Base-by-base conservation (phyloP, 2,797 vertebrate species). In the Gymnopithys bicolor region DNA sequence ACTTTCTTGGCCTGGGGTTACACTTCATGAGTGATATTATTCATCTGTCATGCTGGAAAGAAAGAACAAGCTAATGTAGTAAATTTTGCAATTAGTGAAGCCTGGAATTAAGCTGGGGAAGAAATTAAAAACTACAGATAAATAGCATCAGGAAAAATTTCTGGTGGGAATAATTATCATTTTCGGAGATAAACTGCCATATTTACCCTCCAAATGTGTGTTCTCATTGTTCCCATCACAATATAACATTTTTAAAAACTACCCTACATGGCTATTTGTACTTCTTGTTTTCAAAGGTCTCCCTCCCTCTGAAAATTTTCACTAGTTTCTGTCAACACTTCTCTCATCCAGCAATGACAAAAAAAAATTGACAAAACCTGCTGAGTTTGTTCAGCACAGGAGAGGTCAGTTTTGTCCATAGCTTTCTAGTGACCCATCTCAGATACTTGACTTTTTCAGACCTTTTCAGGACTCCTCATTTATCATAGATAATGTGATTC, bases 31-130 rank as follows among this genome's bases (percentile, higher is more conserved):
- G 28, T 84, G 32, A 41, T 64, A 76, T 74, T 62, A 68, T 68
- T 94, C n/a, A 82, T 59, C 21, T 84, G 71, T 94, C 84, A 66
- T 25, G 21, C 84, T 94, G 48, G 51, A 91, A 95, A 68, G 73
- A 85, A 89, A 81, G 52, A 88, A 66, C 33, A 93, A 22, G 22
- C 89, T 83, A 60, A 85, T 33, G 19, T 1, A 85, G 52, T 49
- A 56, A 43, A 68, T 41, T 53, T 73, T 88, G 28, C 9, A 45
- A 13, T 13, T 60, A 37, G 5, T n/a, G 22, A 80, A 87, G 23
- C 63, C 67, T 46, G 30, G 19, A 91, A 49, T 7, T 6, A 94
- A 70, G 69, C 56, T 3, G 2, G 3, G 5, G 24, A 83, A 85
- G 48, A 41, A 93, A 48, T 23, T 19, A 13, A 68, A 90, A 91